These are phyloP conservation scores for Potorous gilbertii DNA, from an alignment of 2,797 vertebrate species.

Conservation along the genomic window DNA sequence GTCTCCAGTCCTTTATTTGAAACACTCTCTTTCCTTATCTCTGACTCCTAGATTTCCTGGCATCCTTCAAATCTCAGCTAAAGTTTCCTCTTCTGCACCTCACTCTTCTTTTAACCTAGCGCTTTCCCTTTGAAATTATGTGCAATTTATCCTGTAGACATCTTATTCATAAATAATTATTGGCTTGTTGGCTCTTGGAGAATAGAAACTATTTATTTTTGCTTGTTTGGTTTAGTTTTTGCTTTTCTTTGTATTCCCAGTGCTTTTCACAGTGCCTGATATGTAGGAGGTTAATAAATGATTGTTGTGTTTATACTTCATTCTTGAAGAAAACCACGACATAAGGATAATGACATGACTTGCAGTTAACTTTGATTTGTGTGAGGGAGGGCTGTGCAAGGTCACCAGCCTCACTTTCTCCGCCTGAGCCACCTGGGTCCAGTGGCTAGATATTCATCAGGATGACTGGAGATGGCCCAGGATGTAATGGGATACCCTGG, in stretches of 20 bases:
- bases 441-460: no score
- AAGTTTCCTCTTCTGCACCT: background rate
- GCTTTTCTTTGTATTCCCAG: background rate
- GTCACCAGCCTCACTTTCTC: no score
- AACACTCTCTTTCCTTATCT: background rate
- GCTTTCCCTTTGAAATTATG: background rate
- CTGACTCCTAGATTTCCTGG: background rate
- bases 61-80: background rate
- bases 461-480: no score
- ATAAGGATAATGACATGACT: no score
- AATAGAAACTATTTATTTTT: background rate
- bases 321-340: no score
- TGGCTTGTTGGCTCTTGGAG: background rate
- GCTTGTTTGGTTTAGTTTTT: background rate
- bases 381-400: no score
- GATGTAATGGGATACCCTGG: no score
- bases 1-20: background rate
- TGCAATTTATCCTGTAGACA: background rate
- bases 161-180: background rate
- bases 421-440: no score
- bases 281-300: background rate
- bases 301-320: no score
- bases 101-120: background rate
- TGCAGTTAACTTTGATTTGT: no score
- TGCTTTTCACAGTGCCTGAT: background rate